Evolutionary conservation across 2,888 invertebrate genomes (phyloP).

Genomic region (Taphrorychus bicolor): DNA sequence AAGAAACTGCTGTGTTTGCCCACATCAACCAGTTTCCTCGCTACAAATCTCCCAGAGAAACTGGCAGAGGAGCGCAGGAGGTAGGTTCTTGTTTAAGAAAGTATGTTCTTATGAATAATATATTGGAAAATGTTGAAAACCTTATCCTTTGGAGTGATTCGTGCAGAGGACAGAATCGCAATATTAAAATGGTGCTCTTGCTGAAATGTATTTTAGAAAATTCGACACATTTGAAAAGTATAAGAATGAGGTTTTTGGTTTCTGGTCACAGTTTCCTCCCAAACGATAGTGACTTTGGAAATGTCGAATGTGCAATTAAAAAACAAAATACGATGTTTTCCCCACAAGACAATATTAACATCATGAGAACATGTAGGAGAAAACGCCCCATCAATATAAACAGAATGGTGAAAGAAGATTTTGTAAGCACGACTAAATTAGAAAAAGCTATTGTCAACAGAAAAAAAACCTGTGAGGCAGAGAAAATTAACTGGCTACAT

Average conservation of each 20-base stretch:
- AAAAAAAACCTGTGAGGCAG: conserved; percentile 23
- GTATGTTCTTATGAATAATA: conserved; percentile 17
- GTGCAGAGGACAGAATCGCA: conserved; percentile 44
- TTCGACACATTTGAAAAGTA: conserved; percentile 24
- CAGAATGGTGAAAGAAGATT: conserved; percentile 33
- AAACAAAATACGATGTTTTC: conserved; percentile 39
- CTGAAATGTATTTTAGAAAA: conserved; percentile 30
- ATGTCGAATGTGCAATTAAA: conserved; percentile 45
- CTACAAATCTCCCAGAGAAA: conserved; percentile 32
- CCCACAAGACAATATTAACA: conserved; percentile 30
- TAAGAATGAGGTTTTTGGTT: conserved; percentile 40
- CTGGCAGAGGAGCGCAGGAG: conserved; percentile 43
- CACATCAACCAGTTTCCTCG: conserved; percentile 6
- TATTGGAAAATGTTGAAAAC: conserved; percentile 33
- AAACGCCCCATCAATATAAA: conserved; percentile 38
- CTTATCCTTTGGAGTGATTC: conserved; percentile 45
- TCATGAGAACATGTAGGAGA: conserved; percentile 40
- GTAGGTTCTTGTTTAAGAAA: conserved; percentile 15
- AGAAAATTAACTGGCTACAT: conserved; percentile 13
- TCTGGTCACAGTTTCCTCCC: conserved; percentile 44
- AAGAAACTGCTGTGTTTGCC: not conserved
- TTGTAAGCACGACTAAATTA: conserved; percentile 31
- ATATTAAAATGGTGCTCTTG: conserved; percentile 28
- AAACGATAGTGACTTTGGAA: conserved; percentile 45
- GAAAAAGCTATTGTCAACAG: conserved; percentile 40